Evolutionary conservation across 2,888 invertebrate species (phyloP).

Genomic region (Drosophila sordidula): DNA sequence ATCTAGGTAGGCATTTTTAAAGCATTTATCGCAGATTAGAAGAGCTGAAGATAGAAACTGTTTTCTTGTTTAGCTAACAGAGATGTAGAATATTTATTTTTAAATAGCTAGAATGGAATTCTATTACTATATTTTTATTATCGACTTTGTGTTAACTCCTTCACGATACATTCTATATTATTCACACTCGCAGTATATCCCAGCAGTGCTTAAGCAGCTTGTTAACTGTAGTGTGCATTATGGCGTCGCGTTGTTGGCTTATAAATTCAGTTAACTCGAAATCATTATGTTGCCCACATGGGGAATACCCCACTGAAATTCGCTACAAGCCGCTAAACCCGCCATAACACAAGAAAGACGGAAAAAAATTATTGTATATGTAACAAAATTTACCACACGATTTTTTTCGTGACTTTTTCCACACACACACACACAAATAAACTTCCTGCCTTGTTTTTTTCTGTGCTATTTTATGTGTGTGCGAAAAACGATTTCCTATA

Average conservation of each 20-base stretch:
- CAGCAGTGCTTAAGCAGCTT: constrained; percentile 13
- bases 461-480: constrained; percentile 44
- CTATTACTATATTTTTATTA: too few relatives aligned
- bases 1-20: too few relatives aligned
- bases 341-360: constrained; percentile 4
- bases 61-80: too few relatives aligned
- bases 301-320: constrained; percentile 7
- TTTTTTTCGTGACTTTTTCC: constrained; percentile 33
- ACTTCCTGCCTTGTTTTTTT: constrained; percentile 69
- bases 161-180: not conserved
- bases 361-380: constrained; percentile 13
- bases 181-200: constrained; percentile 3
- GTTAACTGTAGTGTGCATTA: constrained; percentile 21
- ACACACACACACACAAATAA: constrained; percentile 60
- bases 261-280: constrained; percentile 33
- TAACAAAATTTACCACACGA: constrained; percentile 44
- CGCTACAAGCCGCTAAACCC: constrained; percentile 2
- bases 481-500: constrained; percentile 84
- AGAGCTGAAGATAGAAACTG: too few relatives aligned
- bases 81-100: too few relatives aligned
- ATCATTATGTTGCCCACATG: constrained; percentile 30
- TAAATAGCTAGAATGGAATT: too few relatives aligned
- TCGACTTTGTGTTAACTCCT: too few relatives aligned
- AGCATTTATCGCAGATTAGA: too few relatives aligned
- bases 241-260: constrained; percentile 15